Conservation (phyloP, 2,113 vertebrate genomes). For the Pygoscelis adeliae region DNA sequence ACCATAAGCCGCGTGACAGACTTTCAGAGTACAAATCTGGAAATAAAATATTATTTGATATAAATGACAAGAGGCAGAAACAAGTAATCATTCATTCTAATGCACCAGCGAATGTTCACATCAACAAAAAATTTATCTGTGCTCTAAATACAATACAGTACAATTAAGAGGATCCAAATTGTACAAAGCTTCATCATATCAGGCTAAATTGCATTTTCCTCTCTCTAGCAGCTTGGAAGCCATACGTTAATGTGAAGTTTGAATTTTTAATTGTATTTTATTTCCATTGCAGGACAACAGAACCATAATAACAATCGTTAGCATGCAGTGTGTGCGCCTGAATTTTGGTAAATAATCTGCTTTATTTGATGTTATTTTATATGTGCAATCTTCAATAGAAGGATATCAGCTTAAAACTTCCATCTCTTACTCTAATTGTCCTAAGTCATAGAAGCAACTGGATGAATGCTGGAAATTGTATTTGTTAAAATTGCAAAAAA, state of each 20-base stretch:
- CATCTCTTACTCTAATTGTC: background rate
- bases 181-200: background rate
- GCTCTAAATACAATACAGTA: background rate
- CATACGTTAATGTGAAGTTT: background rate
- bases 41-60: background rate
- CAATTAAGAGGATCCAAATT: background rate
- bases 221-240: background rate
- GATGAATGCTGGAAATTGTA: background rate
- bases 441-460: background rate
- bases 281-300: background rate
- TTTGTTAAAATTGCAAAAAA: background rate
- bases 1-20: background rate
- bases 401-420: background rate
- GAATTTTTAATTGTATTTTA: background rate
- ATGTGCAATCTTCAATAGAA: background rate
- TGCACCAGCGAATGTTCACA: background rate
- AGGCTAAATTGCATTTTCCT: background rate
- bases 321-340: background rate
- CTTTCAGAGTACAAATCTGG: background rate
- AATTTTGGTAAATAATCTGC: background rate
- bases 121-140: background rate
- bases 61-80: background rate
- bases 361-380: background rate
- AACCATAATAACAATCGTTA: background rate
- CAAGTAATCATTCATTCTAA: background rate